Evolutionary conservation across 2,113 vertebrate species (phyloP), one percentile per base, ranked within the genome.

Genomic region (Oostethus manadensis): DNA sequence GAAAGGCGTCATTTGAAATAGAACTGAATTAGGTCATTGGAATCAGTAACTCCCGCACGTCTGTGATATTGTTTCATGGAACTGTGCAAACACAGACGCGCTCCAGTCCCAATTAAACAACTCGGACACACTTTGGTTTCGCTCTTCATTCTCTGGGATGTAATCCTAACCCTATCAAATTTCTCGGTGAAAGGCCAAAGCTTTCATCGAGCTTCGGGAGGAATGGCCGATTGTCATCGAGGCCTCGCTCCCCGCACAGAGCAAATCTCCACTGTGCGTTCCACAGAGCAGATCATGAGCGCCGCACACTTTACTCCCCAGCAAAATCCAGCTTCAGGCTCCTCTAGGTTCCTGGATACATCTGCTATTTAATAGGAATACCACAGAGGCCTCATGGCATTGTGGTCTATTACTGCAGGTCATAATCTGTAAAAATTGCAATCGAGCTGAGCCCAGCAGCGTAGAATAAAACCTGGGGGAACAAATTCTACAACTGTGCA

Each of bases 371-470:
- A 58, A 74, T 71, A 55, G 56, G 63, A 81, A 72, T 66, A 67
- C 74, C 33, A 56, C 38, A 45, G 70, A 63, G 81, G 74, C 80
- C 78, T 79, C 18, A 22, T 54, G 61, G 72, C 68, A 77, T 76
- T 74, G 74, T 73, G 63, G 51, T 49, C 71, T 21, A 14, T 62
- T 62, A 66, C 60, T 64, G 56, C 66, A 64, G 71, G 72, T 79
- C 79, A 70, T 83, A 87, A 87, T 87, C 84, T 81, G 51, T 60
- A 57, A 74, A 84, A 86, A 83, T 57, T 69, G 70, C 50, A 47
- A 66, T 61, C 64, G 62, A 44, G 70, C 26, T 49, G 70, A 61
- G 54, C 71, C 66, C 79, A 51, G 65, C 68, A 73, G 76, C 46
- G 48, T 44, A 76, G 55, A 59, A 77, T 70, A 68, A 72, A 82